phyloP scores from a whole-genome alignment of 2,113 vertebrate genomes.

The Hippocampus barbouri region DNA sequence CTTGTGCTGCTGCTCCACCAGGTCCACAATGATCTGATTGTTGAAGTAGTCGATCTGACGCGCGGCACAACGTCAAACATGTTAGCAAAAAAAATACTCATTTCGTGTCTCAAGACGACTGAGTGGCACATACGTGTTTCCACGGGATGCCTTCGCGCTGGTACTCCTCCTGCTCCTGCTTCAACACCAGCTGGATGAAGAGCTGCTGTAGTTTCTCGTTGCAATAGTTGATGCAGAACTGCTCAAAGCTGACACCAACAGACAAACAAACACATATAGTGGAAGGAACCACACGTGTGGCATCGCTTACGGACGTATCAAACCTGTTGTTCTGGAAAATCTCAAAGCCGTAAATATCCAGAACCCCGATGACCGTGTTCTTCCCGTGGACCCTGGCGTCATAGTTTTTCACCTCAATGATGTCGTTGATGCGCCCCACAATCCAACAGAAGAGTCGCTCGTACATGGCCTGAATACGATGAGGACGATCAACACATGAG shows the following conservation, averaged over 20 bases:
- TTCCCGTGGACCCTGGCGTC: slow-evolving; percentile 86
- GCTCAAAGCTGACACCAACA: slow-evolving; percentile 82
- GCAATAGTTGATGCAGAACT: slow-evolving; percentile 99
- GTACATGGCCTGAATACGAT: slow-evolving; percentile 83
- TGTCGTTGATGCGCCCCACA: slow-evolving; percentile 88
- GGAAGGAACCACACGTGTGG: neutral
- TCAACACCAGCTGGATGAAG: slow-evolving; percentile 96
- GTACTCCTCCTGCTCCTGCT: slow-evolving; percentile 96
- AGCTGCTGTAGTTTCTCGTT: slow-evolving; percentile 98
- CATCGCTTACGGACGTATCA: neutral
- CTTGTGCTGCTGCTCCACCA: slow-evolving; percentile 96
- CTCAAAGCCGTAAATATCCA: slow-evolving; percentile 98
- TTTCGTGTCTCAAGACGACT: too few species aligned
- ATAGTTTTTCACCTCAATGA: slow-evolving; percentile 92
- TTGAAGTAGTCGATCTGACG: slow-evolving; percentile 96
- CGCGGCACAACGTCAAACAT: neutral
- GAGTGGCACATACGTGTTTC: slow-evolving; percentile 80
- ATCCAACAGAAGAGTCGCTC: slow-evolving; percentile 98
- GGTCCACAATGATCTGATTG: slow-evolving; percentile 96
- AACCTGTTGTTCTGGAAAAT: slow-evolving; percentile 98
- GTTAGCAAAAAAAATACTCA: slow-evolving; percentile 33
- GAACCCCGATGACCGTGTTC: slow-evolving; percentile 94
- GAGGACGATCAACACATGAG: neutral
- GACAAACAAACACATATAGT: neutral
- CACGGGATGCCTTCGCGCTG: slow-evolving; percentile 95